phyloP scores from a whole-genome alignment of 2,797 vertebrate species.

The Phylloscopus collybita region DNA sequence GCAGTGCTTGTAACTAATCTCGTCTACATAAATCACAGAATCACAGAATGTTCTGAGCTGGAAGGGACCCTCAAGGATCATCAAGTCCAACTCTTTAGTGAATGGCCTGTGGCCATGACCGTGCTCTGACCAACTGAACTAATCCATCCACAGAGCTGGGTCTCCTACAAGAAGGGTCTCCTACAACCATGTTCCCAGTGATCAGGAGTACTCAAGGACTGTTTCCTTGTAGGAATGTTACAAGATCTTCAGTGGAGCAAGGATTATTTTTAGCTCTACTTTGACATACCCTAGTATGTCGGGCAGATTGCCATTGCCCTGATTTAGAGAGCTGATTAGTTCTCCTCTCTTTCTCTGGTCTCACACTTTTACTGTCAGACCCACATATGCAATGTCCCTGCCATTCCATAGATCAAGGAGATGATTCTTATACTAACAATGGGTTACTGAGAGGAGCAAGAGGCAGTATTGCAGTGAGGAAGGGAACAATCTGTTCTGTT shows the following conservation, averaged over 20 bases:
- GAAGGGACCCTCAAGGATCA: not conserved
- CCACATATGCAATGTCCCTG: not conserved
- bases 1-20: not conserved
- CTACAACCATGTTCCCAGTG: not conserved
- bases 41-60: not conserved
- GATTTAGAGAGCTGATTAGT: not conserved
- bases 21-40: not conserved
- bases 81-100: too few relatives aligned
- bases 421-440: not conserved
- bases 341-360: not conserved
- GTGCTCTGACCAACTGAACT: not conserved
- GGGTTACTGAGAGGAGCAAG: not conserved
- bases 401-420: rapidly evolving
- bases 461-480: not conserved
- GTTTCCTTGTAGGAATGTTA: not conserved
- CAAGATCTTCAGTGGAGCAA: not conserved
- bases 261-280: not conserved
- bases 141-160: not conserved
- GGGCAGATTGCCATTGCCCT: not conserved
- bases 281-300: not conserved
- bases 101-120: rapidly evolving
- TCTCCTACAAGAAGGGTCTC: not conserved
- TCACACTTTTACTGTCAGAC: not conserved
- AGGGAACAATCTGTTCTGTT: not conserved
- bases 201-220: not conserved